phyloP scores from a whole-genome alignment of 92 coral and sea anemone genomes.

The Phenganax marumi region DNA sequence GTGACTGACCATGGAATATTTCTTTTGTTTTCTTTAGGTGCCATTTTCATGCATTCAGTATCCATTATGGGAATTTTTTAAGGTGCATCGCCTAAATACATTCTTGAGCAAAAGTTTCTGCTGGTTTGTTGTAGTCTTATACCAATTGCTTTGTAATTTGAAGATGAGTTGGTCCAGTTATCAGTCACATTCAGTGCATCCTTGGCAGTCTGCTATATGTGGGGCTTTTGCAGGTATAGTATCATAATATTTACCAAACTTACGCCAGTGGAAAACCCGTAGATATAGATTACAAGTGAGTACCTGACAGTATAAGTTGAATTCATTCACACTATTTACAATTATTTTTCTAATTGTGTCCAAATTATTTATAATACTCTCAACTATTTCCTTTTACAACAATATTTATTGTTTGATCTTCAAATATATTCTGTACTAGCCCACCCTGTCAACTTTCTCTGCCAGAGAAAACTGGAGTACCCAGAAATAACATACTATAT shows the following conservation, averaged over 20 bases:
- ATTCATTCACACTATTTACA: too few relatives aligned
- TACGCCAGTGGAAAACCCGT: too few relatives aligned
- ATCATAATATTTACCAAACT: background rate
- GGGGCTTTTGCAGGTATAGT: conserved; percentile 82
- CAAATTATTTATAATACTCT: too few relatives aligned
- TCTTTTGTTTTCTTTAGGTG: conserved; percentile 50
- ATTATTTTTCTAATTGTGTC: too few relatives aligned
- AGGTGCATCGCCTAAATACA: conserved; percentile 49
- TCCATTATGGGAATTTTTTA: conserved; percentile 85
- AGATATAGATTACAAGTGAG: too few relatives aligned
- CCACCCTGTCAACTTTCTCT: too few relatives aligned
- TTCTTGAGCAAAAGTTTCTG: background rate
- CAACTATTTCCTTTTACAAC: too few relatives aligned
- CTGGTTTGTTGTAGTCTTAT: background rate
- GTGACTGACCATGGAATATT: background rate
- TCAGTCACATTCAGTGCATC: conserved; percentile 73
- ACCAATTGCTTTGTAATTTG: background rate
- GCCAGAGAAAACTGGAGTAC: too few relatives aligned
- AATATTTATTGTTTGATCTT: too few relatives aligned
- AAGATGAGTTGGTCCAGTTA: conserved; percentile 74
- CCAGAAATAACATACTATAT: too few relatives aligned
- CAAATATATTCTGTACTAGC: too few relatives aligned
- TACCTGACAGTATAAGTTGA: background rate
- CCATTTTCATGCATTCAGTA: conserved; percentile 87
- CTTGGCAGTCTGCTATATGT: conserved; percentile 87